Evolutionary conservation across 2,888 invertebrate species (phyloP), one percentile per base, ranked within the genome.

Genomic region (Tachina lurida): DNA sequence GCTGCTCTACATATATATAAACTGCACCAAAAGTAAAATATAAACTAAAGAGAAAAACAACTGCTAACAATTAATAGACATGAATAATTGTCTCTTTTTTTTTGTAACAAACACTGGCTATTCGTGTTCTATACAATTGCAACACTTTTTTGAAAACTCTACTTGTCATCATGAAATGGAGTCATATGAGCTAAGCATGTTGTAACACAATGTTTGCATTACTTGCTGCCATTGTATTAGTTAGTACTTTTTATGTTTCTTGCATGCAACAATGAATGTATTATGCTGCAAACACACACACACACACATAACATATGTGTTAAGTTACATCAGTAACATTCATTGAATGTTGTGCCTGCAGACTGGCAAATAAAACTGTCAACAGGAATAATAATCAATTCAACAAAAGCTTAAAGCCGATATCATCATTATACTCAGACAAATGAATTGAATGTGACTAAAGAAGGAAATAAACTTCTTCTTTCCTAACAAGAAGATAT

Each of bases 91-190:
- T n/a, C 13, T 31, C 19, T 22, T 10, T 22, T 13, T 12, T 47
- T 22, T 13, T 63, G 10, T 31, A 62, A 60, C 22, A 49, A 39
- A 77, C 17, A 76, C 2, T n/a, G 39, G n/a, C 45, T 10, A 10
- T 52, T 12, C 19, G 19, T 45, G 45, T 12, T 58, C 60, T 49
- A 17, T 60, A 41, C 39, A 47, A 45, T 65, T 45, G 49, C 41
- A 78, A 39, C 43, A 56, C 3, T 52, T 67, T 22, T 65, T 47
- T 45, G 60, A 43, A 71, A 76, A 76, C 58, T 75, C 47, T 54
- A 70, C 74, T 75, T 82, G 78, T 78, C 82, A 75, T 85, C 68
- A 70, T 77, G 63, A 76, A 78, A 81, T 85, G 65, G 63, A 77
- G 74, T 65, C 78, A 75, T 75, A 73, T 54, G 56, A 77, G 68